These are phyloP conservation scores for Coptotermes formosanus DNA, from an alignment of 1,140 invertebrate genomes.

Conservation along the genomic window DNA sequence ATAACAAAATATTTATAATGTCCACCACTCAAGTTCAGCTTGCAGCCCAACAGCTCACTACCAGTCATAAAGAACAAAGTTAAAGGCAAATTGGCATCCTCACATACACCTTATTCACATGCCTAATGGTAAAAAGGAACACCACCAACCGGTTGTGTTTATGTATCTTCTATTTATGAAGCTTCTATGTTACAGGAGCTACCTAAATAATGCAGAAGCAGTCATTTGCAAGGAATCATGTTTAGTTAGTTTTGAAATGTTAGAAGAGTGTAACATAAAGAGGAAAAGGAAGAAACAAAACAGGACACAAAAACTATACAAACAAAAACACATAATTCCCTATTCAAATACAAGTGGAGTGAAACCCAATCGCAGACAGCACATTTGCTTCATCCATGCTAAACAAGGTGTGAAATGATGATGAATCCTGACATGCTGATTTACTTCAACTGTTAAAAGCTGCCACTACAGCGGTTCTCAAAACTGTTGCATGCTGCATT, in stretches of 20 bases:
- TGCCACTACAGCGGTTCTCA: neutral
- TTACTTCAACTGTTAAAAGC: neutral
- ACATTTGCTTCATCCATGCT: neutral
- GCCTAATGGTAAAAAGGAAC: no score
- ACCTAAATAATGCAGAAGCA: neutral
- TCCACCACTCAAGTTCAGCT: no score
- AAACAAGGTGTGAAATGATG: neutral
- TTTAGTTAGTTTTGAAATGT: neutral
- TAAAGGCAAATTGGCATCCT: no score
- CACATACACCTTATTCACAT: no score
- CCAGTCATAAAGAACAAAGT: no score
- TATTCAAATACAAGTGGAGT: neutral
- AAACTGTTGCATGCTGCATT: slow-evolving; percentile 18
- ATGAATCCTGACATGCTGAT: neutral
- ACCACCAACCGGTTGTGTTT: no score
- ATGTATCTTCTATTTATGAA: no score
- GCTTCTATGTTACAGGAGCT: no score
- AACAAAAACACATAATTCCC: neutral
- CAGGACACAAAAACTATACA: neutral
- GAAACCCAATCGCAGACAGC: neutral
- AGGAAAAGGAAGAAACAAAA: neutral
- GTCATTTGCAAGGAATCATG: neutral
- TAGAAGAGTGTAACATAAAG: neutral
- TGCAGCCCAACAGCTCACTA: no score
- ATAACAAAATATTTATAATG: no score